These are phyloP conservation scores for Drosophila meridiana DNA, from an alignment of 2,888 invertebrate species.

Conservation along the genomic window DNA sequence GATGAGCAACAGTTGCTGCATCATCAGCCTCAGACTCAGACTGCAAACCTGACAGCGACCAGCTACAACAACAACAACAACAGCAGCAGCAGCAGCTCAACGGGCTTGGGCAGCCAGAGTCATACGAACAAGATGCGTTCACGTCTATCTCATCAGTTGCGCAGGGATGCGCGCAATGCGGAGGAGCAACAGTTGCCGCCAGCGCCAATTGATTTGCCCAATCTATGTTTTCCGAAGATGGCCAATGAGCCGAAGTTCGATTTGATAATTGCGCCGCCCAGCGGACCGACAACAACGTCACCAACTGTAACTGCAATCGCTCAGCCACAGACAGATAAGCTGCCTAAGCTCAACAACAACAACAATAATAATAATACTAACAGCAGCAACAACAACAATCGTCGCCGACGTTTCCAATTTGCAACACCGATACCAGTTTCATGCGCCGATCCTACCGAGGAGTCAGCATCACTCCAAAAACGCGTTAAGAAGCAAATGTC, in stretches of 20 bases:
- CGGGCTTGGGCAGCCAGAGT: constrained; percentile 29
- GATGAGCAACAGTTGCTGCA: constrained; percentile 21
- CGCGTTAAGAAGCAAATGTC: constrained; percentile 85
- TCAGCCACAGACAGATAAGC: neutral
- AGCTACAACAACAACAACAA: neutral
- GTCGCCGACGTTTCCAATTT: constrained; percentile 75
- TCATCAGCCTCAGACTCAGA: constrained; percentile 5
- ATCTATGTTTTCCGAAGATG: constrained; percentile 84
- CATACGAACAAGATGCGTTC: constrained; percentile 68
- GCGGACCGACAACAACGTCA: neutral
- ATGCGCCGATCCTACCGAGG: constrained; percentile 45
- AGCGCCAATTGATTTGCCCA: constrained; percentile 86
- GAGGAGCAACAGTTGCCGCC: constrained; percentile 84
- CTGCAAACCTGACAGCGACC: neutral
- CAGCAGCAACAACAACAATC: constrained; percentile 11
- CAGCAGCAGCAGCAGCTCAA: constrained; percentile 13
- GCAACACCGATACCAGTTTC: constrained; percentile 55
- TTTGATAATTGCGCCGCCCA: constrained; percentile 62
- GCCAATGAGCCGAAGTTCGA: constrained; percentile 83
- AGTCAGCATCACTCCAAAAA: constrained; percentile 48
- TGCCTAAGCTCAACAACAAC: neutral
- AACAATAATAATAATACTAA: constrained; percentile 1
- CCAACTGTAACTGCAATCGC: neutral
- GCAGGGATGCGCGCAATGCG: constrained; percentile 54
- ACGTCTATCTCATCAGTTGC: constrained; percentile 59